These are phyloP conservation scores for Agonopterix alstromeriana DNA, from an alignment of 2,888 invertebrate species.

Conservation along the genomic window DNA sequence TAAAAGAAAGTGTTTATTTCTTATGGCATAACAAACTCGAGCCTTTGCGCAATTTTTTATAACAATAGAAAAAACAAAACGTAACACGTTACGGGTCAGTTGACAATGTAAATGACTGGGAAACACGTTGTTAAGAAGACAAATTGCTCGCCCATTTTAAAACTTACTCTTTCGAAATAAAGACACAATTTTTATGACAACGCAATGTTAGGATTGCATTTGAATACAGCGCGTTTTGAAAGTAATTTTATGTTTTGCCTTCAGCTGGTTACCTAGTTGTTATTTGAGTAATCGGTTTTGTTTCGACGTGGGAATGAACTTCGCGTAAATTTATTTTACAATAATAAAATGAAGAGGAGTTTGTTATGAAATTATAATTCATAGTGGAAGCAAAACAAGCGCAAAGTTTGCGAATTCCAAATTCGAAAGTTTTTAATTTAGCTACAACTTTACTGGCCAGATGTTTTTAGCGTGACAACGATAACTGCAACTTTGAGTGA, in stretches of 20 bases:
- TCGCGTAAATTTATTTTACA: too few species aligned
- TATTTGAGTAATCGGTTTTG: slow-evolving; percentile 1
- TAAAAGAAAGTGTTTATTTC: slow-evolving; percentile 32
- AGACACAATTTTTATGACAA: slow-evolving; percentile 6
- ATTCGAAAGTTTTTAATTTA: too few species aligned
- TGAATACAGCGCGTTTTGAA: slow-evolving; percentile 4
- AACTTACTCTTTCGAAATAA: slow-evolving; percentile 6
- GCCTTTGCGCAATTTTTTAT: slow-evolving; percentile 34
- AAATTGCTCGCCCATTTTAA: slow-evolving; percentile 10
- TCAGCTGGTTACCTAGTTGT: slow-evolving; percentile 6
- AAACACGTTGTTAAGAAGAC: slow-evolving; percentile 9
- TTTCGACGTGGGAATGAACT: slow-evolving; percentile 9
- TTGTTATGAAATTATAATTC: too few species aligned
- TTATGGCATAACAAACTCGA: slow-evolving; percentile 30
- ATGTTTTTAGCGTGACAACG: too few species aligned
- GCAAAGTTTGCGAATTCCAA: too few species aligned
- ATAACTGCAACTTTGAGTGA: too few species aligned
- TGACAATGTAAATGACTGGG: slow-evolving; percentile 37
- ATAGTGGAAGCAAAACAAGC: too few species aligned
- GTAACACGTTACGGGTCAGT: slow-evolving; percentile 44
- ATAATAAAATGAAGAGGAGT: too few species aligned
- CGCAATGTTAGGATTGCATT: slow-evolving; percentile 2
- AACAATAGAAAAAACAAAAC: slow-evolving; percentile 39
- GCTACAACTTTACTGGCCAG: too few species aligned
- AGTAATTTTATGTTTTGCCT: slow-evolving; percentile 13